Evolutionary conservation across 2,113 vertebrate genomes (phyloP).

Genomic region (Rhea pennata): DNA sequence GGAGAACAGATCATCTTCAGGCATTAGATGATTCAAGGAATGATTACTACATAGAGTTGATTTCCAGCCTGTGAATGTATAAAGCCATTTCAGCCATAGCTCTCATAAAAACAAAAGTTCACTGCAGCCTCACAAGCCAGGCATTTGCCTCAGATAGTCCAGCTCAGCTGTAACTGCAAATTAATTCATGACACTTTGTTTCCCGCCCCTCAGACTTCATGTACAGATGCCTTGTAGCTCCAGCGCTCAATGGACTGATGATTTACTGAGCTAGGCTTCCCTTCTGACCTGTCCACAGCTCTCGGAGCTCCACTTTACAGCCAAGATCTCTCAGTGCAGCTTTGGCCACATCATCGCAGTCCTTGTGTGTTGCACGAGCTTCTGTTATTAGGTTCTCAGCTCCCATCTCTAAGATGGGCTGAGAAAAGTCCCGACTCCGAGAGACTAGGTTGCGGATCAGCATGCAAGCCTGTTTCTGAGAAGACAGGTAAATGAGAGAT

Average conservation of each 20-base stretch:
- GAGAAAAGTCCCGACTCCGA: constrained; percentile 79
- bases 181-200: not conserved
- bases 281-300: constrained; percentile 95
- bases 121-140: not conserved
- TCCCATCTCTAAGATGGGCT: constrained; percentile 91
- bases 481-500: not conserved
- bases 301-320: constrained; percentile 89
- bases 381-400: constrained; percentile 88
- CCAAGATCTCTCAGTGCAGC: constrained; percentile 93
- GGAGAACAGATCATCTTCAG: not conserved
- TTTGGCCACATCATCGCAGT: constrained; percentile 87
- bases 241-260: fast-evolving
- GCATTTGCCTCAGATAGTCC: not conserved
- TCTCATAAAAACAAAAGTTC: not conserved
- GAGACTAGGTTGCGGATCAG: constrained; percentile 92
- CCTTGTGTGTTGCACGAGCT: constrained; percentile 82
- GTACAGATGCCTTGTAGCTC: fast-evolving
- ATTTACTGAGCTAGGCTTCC: constrained; percentile 84
- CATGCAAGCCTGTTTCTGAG: constrained; percentile 94
- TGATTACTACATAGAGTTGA: not conserved
- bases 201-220: not conserved
- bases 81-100: constrained; percentile 28
- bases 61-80: not conserved
- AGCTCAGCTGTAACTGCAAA: not conserved
- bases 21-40: not conserved